Percentiles rank a stretch among this genome's conserved stretches.
phyloP scores from a whole-genome alignment of 2,888 invertebrate genomes.

The Omphaloscelis lunosa region DNA sequence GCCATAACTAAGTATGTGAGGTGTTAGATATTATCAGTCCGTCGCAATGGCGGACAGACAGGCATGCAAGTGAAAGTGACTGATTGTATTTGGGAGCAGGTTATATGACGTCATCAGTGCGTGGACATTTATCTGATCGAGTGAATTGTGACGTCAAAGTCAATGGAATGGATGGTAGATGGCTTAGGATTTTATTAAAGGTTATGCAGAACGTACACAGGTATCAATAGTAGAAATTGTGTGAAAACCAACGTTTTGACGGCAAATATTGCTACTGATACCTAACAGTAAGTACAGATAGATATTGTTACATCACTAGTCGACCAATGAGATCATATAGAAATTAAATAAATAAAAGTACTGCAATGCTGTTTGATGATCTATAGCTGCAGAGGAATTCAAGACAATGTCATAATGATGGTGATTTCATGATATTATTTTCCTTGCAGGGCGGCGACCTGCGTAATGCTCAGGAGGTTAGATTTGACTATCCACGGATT shows the following conservation, averaged over 20 bases:
- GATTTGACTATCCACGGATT: background rate
- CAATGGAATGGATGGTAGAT: background rate
- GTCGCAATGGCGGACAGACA: slow-evolving; percentile 69
- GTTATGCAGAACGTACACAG: background rate
- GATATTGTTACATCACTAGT: background rate
- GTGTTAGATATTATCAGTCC: slow-evolving; percentile 68
- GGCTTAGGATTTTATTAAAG: background rate
- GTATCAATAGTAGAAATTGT: background rate
- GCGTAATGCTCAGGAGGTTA: background rate
- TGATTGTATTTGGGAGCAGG: slow-evolving; percentile 84
- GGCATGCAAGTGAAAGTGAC: slow-evolving; percentile 87
- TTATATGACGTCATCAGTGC: slow-evolving; percentile 80
- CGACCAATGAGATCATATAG: background rate
- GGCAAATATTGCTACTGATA: background rate
- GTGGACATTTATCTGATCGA: slow-evolving; percentile 62
- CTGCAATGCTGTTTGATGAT: background rate
- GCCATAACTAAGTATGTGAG: slow-evolving; percentile 34
- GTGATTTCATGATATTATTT: background rate
- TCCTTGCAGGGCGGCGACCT: background rate
- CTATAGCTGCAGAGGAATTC: background rate
- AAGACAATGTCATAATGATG: background rate
- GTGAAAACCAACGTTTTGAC: background rate
- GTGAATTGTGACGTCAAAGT: slow-evolving; percentile 53
- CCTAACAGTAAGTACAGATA: background rate
- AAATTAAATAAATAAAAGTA: background rate